A percentile compares a stretch with the other conserved stretches of the same genome.
phyloP scores from a whole-genome alignment of 2,797 vertebrate species.

The Gephyroberyx darwinii region DNA sequence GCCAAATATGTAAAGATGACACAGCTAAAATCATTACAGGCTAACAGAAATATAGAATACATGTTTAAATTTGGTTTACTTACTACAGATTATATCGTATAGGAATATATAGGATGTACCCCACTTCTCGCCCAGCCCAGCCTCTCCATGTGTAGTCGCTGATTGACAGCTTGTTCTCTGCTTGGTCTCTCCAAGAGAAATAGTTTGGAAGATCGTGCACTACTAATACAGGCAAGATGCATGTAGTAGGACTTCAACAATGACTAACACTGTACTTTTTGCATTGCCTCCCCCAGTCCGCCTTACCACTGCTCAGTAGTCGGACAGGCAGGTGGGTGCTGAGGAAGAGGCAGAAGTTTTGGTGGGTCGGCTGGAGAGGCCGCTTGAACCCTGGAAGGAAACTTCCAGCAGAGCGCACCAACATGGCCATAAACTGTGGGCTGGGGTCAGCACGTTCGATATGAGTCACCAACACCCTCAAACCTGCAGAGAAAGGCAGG shows the following conservation, averaged over 20 bases:
- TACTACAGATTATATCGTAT: background rate
- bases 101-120: background rate
- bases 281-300: background rate
- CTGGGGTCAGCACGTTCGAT: constrained; percentile 73
- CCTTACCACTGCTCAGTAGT: constrained; percentile 78
- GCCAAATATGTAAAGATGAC: background rate
- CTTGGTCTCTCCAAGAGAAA: background rate
- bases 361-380: constrained; percentile 46
- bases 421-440: constrained; percentile 69
- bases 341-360: constrained; percentile 81
- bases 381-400: constrained; percentile 25
- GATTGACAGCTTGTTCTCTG: background rate
- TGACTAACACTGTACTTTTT: background rate
- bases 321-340: constrained; percentile 79
- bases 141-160: background rate
- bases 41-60: background rate
- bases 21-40: background rate
- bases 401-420: constrained; percentile 56
- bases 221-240: background rate
- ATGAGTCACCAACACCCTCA: constrained; percentile 80
- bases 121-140: background rate
- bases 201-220: background rate
- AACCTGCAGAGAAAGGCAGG: constrained; percentile 67
- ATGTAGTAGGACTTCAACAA: background rate
- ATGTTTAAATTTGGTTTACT: background rate